Evolutionary conservation across 1,140 invertebrate species (phyloP), one percentile per base, ranked within the genome.

Genomic region (Drosophila bocqueti): DNA sequence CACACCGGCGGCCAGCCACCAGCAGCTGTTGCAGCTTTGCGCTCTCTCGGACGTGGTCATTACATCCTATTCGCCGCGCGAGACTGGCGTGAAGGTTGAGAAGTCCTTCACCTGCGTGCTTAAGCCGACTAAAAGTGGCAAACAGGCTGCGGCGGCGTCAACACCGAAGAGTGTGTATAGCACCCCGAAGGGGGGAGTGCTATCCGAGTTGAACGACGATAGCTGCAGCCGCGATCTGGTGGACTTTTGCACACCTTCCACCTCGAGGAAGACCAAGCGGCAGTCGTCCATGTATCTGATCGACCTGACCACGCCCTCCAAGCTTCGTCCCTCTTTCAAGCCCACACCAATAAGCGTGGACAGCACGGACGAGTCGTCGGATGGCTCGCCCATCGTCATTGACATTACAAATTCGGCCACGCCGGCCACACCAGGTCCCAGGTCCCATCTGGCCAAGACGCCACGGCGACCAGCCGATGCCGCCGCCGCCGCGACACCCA

Each of bases 51-150:
- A 92, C 45, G 58, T 92, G 38, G 84, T 87, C 11, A 86, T 91
- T 11, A 92, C 91, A 6, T 92, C 91, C 0, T 92, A 79, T 54
- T 92, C 91, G 29, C 91, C 91, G 4, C 91, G 91, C 10, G 76
- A 82, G 49, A 85, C 91, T 2, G 91, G 91, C 9, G 85, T 92
- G 7, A 77, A 76, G 36, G 76, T 80, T 49, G 89, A 92, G 58
- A 92, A 91, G 58, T 91, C 91, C 0, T 92, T 92, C 43, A 79
- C 85, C 16, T 73, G 80, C 21, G 50, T 92, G 0, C 15, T 80
- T 0, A 91, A 77, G 34, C 91, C 91, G 3, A 62, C 29, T 1
- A 79, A 74, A 38, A 9, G 21, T 21, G 18, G 52, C 8, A 55
- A 55, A 55, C 50, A 54, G 50, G 1, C 31, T n/a, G 73, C 83